phyloP scores from a whole-genome alignment of 2,113 vertebrate species.

The Lontra canadensis region DNA sequence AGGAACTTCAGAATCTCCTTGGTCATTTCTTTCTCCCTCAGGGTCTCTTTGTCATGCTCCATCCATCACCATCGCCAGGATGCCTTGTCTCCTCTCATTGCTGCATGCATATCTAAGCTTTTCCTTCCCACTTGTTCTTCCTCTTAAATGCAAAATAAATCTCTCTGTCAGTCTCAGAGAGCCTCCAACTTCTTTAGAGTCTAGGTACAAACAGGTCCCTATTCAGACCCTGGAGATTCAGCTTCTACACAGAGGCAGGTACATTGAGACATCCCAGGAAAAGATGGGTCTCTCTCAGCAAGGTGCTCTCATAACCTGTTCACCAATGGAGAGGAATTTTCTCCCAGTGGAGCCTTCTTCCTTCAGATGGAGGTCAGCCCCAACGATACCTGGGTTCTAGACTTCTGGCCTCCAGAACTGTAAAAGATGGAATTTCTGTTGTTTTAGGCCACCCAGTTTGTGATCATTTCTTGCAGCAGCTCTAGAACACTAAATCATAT shows the following conservation, averaged over 20 bases:
- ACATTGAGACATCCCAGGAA: neutral
- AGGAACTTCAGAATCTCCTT: neutral
- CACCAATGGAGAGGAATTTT: neutral
- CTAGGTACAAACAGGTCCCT: too few species aligned
- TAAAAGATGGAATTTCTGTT: neutral
- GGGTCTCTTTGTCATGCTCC: neutral
- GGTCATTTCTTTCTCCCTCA: neutral
- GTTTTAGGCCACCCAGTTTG: neutral
- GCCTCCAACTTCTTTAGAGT: neutral
- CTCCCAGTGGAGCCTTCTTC: neutral
- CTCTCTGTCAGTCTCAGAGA: neutral
- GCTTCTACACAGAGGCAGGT: neutral
- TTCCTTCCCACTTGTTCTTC: neutral
- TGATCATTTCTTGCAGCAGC: neutral
- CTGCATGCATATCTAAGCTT: neutral
- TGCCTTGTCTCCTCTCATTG: neutral
- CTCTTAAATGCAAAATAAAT: neutral
- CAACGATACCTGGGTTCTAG: neutral
- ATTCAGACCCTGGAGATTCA: neutral
- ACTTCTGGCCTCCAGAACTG: neutral
- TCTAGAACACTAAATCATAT: neutral
- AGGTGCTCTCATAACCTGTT: neutral
- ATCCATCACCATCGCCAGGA: neutral
- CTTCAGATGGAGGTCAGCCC: neutral
- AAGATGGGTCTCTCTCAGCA: neutral